Percentiles rank a stretch among this genome's conserved stretches.
Conservation (phyloP, 2,113 vertebrate genomes). For the Cacatua alba region DNA sequence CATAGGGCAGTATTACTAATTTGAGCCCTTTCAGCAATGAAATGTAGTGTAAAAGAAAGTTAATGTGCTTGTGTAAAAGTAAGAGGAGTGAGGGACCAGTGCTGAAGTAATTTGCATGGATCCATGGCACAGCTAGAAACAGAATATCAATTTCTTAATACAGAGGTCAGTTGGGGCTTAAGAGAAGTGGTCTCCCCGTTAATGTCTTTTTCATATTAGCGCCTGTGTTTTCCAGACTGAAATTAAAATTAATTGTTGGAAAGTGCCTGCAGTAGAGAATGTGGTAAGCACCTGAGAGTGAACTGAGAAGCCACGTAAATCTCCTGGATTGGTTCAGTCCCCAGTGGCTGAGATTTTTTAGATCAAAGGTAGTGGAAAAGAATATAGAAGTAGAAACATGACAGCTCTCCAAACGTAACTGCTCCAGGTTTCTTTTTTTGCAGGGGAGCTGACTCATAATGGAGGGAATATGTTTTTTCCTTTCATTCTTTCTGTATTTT, state of each 20-base stretch:
- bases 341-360: neutral
- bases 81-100: neutral
- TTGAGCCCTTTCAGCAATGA: neutral
- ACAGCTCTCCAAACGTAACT: neutral
- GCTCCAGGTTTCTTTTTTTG: neutral
- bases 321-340: neutral
- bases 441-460: neutral
- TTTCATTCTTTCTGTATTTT: slow-evolving; percentile 7
- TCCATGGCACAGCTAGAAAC: neutral
- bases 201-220: neutral
- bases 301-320: neutral
- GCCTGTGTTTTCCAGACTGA: neutral
- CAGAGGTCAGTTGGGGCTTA: neutral
- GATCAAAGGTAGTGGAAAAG: slow-evolving; percentile 26
- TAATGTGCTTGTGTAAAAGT: neutral
- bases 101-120: neutral
- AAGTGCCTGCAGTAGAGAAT: neutral
- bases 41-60: neutral
- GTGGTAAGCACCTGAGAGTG: neutral
- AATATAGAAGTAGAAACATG: neutral
- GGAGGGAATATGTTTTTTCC: neutral
- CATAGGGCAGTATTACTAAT: neutral
- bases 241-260: neutral
- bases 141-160: neutral
- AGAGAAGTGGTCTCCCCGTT: neutral